Evolutionary conservation across 2,888 invertebrate genomes (phyloP).

Genomic region (Chrysodeixis includens): DNA sequence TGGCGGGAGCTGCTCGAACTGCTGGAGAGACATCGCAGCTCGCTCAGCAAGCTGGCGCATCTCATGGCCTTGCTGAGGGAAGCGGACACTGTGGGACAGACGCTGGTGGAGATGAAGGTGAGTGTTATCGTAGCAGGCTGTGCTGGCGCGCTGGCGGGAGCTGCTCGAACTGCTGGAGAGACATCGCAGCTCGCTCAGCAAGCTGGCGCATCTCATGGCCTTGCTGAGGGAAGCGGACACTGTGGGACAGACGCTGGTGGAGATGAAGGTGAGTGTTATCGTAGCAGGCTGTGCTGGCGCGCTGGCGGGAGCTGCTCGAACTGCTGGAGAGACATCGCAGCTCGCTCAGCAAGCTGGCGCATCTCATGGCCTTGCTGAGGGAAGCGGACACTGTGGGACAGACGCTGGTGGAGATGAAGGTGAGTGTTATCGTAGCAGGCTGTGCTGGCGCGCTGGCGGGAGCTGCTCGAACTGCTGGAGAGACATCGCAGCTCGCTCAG

Average conservation of each 20-base stretch:
- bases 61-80: slow-evolving; percentile 97
- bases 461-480: slow-evolving; percentile 95
- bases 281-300: slow-evolving; percentile 93
- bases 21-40: slow-evolving; percentile 94
- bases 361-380: slow-evolving; percentile 95
- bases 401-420: slow-evolving; percentile 95
- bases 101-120: slow-evolving; percentile 95
- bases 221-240: slow-evolving; percentile 97
- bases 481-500: slow-evolving; percentile 93
- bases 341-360: slow-evolving; percentile 94
- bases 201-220: slow-evolving; percentile 95
- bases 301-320: slow-evolving; percentile 96
- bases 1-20: slow-evolving; percentile 96
- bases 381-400: slow-evolving; percentile 97
- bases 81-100: slow-evolving; percentile 95
- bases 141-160: slow-evolving; percentile 96
- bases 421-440: slow-evolving; percentile 85
- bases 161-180: slow-evolving; percentile 95
- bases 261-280: slow-evolving; percentile 91
- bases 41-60: slow-evolving; percentile 93
- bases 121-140: slow-evolving; percentile 89
- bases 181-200: slow-evolving; percentile 92
- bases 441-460: slow-evolving; percentile 96
- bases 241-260: slow-evolving; percentile 94
- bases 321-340: slow-evolving; percentile 94